These are phyloP conservation scores for Choreutis nemorana DNA, from an alignment of 2,888 invertebrate species.

Conservation along the genomic window DNA sequence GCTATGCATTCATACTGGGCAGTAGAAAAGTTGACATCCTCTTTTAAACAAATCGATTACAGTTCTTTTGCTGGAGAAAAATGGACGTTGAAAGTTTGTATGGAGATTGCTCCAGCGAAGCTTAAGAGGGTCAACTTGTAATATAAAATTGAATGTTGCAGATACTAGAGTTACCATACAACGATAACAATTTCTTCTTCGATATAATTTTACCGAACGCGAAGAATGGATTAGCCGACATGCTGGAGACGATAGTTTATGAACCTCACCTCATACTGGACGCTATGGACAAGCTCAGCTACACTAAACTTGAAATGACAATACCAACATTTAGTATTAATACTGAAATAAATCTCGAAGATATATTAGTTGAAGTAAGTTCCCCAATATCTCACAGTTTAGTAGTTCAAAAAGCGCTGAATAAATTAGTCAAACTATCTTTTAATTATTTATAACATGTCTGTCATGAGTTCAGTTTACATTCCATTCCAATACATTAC, in stretches of 20 bases:
- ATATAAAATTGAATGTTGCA: too few relatives aligned
- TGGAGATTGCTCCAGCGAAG: too few relatives aligned
- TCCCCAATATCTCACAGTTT: slow-evolving; percentile 1
- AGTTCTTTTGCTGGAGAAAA: too few relatives aligned
- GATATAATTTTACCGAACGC: slow-evolving; percentile 18
- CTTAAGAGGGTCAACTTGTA: too few relatives aligned
- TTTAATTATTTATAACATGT: too few relatives aligned
- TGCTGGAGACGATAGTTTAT: too few relatives aligned
- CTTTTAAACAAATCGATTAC: too few relatives aligned
- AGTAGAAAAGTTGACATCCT: too few relatives aligned
- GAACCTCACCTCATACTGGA: slow-evolving; percentile 11
- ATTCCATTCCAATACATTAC: neutral
- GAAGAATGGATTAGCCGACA: slow-evolving; percentile 13
- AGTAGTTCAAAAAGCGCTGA: too few relatives aligned
- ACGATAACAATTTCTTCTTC: slow-evolving; percentile 17
- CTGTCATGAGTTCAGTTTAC: neutral
- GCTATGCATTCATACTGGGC: too few relatives aligned
- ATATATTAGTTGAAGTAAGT: slow-evolving; percentile 19
- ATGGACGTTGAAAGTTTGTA: too few relatives aligned
- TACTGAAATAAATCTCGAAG: slow-evolving; percentile 15
- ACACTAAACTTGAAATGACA: slow-evolving; percentile 12
- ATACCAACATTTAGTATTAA: slow-evolving; percentile 19
- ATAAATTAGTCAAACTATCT: too few relatives aligned
- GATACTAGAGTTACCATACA: slow-evolving; percentile 22
- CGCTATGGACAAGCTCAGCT: slow-evolving; percentile 8